These are phyloP conservation scores for Eulemur albifrons DNA, from an alignment of 2,797 vertebrate species.

Conservation along the genomic window DNA sequence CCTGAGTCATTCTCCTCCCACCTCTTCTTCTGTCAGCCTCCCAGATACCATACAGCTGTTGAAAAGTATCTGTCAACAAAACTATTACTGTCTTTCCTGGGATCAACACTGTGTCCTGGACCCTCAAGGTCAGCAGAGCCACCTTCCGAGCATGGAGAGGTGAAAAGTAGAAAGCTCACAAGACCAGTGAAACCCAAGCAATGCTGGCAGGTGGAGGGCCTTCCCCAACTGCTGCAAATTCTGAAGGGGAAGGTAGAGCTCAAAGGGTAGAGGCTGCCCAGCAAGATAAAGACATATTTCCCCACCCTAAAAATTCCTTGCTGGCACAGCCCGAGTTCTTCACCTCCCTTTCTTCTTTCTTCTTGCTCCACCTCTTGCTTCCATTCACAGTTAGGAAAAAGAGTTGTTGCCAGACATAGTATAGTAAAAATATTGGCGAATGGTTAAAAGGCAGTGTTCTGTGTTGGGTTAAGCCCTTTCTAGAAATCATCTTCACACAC, in stretches of 20 bases:
- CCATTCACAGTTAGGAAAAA: neutral
- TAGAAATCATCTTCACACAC: neutral
- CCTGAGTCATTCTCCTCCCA: conserved; percentile 56
- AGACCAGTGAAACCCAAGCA: conserved; percentile 59
- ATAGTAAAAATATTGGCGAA: neutral
- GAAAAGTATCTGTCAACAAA: conserved; percentile 94
- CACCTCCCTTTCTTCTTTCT: neutral
- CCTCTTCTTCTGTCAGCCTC: conserved; percentile 7
- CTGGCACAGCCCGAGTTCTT: neutral
- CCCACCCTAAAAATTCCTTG: neutral
- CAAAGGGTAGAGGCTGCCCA: neutral
- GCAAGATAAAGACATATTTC: neutral
- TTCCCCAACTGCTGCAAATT: conserved; percentile 6
- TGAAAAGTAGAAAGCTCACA: conserved; percentile 59
- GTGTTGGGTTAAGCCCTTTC: neutral
- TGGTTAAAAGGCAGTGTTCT: neutral
- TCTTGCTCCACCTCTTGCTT: neutral
- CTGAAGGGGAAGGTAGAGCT: neutral
- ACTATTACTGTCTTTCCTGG: conserved; percentile 94
- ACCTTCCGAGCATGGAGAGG: conserved; percentile 71
- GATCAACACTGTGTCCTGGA: conserved; percentile 88
- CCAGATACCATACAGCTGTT: conserved; percentile 90
- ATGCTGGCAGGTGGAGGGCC: conserved; percentile 35
- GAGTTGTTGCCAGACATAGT: neutral
- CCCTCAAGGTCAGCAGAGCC: conserved; percentile 87